Evolutionary conservation across 2,797 vertebrate genomes (phyloP).

Genomic region (Argya squamiceps): DNA sequence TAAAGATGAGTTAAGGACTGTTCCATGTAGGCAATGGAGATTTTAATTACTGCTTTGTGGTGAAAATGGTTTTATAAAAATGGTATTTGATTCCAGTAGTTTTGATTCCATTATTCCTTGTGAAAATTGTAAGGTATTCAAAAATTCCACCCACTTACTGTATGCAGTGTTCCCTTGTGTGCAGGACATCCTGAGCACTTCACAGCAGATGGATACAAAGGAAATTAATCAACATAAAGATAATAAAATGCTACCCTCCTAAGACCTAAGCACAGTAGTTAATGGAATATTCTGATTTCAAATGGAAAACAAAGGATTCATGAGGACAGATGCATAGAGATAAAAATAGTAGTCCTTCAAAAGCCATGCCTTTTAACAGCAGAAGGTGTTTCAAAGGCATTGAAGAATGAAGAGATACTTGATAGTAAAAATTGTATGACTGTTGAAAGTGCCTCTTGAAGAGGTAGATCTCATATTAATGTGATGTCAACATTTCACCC

Average conservation of each 20-base stretch:
- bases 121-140: not conserved
- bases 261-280: not conserved
- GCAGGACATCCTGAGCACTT: not conserved
- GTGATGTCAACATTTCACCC: not conserved
- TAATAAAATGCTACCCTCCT: not conserved
- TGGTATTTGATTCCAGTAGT: not conserved
- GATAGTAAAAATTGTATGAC: not conserved
- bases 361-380: not conserved
- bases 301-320: not conserved
- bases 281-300: constrained; percentile 6
- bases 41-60: not conserved
- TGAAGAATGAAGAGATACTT: not conserved
- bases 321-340: not conserved
- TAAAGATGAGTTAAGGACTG: not conserved
- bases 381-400: not conserved
- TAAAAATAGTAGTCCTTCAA: not conserved
- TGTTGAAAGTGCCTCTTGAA: not conserved
- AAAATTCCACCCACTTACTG: not conserved
- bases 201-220: not conserved
- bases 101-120: not conserved
- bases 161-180: not conserved
- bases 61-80: not conserved
- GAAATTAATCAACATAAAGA: not conserved
- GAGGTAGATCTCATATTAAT: not conserved
- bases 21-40: not conserved